Evolutionary conservation across 2,888 invertebrate species (phyloP), one percentile per base, ranked within the genome.

Genomic region (Stenodema calcarata): DNA sequence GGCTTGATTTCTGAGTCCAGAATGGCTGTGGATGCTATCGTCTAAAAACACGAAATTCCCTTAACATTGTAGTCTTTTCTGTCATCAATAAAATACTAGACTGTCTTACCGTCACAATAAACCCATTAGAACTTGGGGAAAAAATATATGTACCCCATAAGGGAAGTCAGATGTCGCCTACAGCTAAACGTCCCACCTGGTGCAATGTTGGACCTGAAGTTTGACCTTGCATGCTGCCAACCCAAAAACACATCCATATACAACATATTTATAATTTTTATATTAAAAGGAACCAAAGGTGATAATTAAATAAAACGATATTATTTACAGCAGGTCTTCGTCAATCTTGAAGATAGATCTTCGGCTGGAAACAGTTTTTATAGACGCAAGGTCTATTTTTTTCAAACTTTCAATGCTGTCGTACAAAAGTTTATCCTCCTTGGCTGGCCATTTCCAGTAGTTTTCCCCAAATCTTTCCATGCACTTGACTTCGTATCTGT

Each of bases 361-460:
- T 35, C 35, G 35, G 54, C 54, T 54, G 54, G 54, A 54, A 54
- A 54, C 54, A 9, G 54, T 54, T 54, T 3, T 54, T 6, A 54
- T 54, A 6, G 54, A 54, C 11, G 54, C 16, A 6, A 14, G 69
- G 69, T 69, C 69, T 69, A 69, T 12, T 69, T 69, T 69, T 69
- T 69, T 69, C 69, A 69, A 69, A 69, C 6, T 69, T 69, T 69
- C 69, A 14, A 14, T 69, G 69, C 69, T 69, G 69, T 69, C 69
- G 18, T 69, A 69, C 69, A 7, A 69, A 69, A 69, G 69, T 69
- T 69, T 69, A 14, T 69, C 69, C 18, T 69, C 69, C 69, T 69
- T 69, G 69, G 69, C 69, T 69, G 69, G 69, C 69, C 69, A 69
- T 69, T 23, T 69, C 69, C 69, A 69, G 23, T 69, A 69, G 69